Conservation (phyloP, 2,113 vertebrate species). For the Telmatochromis sp. region DNA sequence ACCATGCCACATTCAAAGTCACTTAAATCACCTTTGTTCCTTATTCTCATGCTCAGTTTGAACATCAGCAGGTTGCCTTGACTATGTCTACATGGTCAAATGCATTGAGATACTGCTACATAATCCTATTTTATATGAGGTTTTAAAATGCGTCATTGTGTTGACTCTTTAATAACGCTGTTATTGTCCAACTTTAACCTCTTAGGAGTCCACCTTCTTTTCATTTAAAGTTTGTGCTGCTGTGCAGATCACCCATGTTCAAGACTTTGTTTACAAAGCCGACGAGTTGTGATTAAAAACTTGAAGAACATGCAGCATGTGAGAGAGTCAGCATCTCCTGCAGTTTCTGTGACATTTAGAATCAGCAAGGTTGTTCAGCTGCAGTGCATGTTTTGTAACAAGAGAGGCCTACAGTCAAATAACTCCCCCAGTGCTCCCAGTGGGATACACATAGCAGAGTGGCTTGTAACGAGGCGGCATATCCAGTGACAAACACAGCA, state of each 20-base stretch:
- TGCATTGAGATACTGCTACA: background rate
- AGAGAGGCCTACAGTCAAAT: constrained; percentile 40
- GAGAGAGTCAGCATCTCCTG: background rate
- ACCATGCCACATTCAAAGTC: background rate
- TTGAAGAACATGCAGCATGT: background rate
- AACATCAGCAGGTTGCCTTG: background rate
- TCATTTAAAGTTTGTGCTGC: background rate
- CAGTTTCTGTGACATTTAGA: constrained; percentile 38
- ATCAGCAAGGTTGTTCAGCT: constrained; percentile 19
- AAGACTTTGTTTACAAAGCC: background rate
- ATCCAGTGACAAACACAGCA: constrained; percentile 53
- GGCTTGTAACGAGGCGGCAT: background rate
- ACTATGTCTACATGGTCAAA: background rate
- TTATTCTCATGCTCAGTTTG: background rate
- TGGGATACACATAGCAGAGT: background rate
- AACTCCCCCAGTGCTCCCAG: constrained; percentile 8
- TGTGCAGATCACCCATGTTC: background rate
- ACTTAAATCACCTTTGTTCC: background rate
- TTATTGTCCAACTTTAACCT: background rate
- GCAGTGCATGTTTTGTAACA: constrained; percentile 56
- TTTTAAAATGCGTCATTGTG: background rate
- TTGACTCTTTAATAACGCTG: background rate
- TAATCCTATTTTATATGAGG: background rate
- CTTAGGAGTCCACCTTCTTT: background rate
- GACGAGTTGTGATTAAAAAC: background rate